Percentiles rank a stretch among this genome's conserved stretches.
Evolutionary conservation across 1,140 invertebrate genomes (phyloP).

Genomic region (Drosophila parvula): DNA sequence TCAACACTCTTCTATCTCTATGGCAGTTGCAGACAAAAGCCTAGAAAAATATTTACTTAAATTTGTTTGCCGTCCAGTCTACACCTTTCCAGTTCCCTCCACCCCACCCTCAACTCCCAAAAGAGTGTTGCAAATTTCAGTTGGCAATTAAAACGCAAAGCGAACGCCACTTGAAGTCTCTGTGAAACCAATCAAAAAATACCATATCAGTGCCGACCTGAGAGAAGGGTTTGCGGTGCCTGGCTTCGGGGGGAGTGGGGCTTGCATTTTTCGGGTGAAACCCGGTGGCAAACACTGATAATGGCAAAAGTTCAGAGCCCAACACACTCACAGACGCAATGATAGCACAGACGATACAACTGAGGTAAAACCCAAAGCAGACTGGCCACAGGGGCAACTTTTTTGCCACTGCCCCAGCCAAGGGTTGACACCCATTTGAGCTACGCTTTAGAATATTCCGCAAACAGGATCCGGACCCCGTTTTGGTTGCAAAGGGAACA

Average conservation of each 20-base stretch:
- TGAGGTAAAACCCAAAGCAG: constrained; percentile 50
- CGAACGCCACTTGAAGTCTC: constrained; percentile 52
- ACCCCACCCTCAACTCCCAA: too few relatives aligned
- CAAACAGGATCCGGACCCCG: constrained; percentile 35
- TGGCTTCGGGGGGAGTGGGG: not conserved
- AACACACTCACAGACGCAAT: not conserved
- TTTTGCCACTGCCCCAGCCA: constrained; percentile 41
- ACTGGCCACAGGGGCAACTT: constrained; percentile 53
- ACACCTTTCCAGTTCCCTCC: not conserved
- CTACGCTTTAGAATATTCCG: constrained; percentile 58
- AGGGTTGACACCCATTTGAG: constrained; percentile 73
- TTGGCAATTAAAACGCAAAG: constrained; percentile 71
- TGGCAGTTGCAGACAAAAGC: constrained; percentile 54
- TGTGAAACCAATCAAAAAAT: constrained; percentile 80
- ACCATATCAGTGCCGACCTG: constrained; percentile 54
- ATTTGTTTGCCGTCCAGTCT: constrained; percentile 35
- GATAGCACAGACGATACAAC: constrained; percentile 15
- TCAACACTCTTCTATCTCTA: constrained; percentile 38
- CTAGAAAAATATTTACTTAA: constrained; percentile 68
- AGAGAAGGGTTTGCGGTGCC: constrained; percentile 15
- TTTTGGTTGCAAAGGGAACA: constrained; percentile 4
- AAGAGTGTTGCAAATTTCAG: constrained; percentile 49
- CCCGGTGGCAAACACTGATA: constrained; percentile 52
- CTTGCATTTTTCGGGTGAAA: constrained; percentile 5
- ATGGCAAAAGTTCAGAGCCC: constrained; percentile 58